Conservation (phyloP, 2,797 vertebrate genomes). For the Typhlichthys subterraneus region DNA sequence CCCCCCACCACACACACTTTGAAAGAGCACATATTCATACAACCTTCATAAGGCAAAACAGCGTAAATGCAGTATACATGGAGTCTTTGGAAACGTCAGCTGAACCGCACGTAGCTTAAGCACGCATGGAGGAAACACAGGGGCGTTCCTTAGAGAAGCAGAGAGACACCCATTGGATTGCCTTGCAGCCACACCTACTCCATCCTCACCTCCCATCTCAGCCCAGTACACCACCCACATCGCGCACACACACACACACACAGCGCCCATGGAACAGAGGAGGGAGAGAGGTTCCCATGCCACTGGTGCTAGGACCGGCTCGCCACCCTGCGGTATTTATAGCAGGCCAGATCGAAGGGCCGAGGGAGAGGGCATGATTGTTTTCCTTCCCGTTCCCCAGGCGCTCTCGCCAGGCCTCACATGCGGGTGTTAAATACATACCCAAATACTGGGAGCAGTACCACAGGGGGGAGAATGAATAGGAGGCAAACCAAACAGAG, state of each 20-base stretch:
- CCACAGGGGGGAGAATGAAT: conserved; percentile 48
- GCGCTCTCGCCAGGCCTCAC: conserved; percentile 80
- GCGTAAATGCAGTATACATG: conserved; percentile 78
- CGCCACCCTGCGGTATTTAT: conserved; percentile 91
- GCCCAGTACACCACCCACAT: conserved; percentile 21
- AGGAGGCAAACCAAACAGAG: conserved; percentile 35
- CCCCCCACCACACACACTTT: conserved; percentile 42
- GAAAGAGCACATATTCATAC: conserved; percentile 83
- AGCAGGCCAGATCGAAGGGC: conserved; percentile 83
- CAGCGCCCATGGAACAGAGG: conserved; percentile 55
- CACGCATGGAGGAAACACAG: conserved; percentile 51
- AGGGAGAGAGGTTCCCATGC: conserved; percentile 92
- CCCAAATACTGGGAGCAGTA: conserved; percentile 76
- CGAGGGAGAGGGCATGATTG: conserved; percentile 89
- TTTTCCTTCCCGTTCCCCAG: conserved; percentile 96
- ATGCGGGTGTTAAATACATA: conserved; percentile 84
- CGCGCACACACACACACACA: conserved; percentile 32
- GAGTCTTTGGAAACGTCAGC: conserved; percentile 71
- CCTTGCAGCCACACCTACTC: conserved; percentile 38
- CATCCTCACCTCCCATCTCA: conserved; percentile 9
- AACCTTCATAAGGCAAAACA: conserved; percentile 82
- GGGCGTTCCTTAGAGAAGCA: conserved; percentile 62
- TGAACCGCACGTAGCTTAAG: conserved; percentile 38
- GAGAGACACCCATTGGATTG: conserved; percentile 55
- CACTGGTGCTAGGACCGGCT: conserved; percentile 88